Percentiles rank a stretch among this genome's conserved stretches.
Evolutionary conservation across 1,140 invertebrate genomes (phyloP).

Genomic region (Bemisia tabaci): DNA sequence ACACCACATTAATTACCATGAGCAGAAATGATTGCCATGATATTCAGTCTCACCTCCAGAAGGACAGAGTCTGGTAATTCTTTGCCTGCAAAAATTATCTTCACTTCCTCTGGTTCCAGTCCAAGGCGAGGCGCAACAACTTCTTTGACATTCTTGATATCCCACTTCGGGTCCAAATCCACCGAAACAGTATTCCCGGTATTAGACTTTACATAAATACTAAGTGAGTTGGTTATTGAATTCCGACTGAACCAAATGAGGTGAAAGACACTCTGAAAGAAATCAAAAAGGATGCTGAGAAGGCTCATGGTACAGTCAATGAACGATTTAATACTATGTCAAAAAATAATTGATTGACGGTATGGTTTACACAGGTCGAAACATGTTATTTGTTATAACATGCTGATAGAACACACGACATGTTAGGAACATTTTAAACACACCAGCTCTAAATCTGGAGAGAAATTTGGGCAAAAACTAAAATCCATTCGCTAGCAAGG

Average conservation of each 20-base stretch:
- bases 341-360: too few species aligned
- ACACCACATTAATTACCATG: too few species aligned
- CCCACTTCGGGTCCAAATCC: slow-evolving; percentile 58
- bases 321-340: too few species aligned
- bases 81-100: slow-evolving; percentile 76
- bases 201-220: slow-evolving; percentile 56
- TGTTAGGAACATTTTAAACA: too few species aligned
- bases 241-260: slow-evolving; percentile 44
- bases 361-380: too few species aligned
- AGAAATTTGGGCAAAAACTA: too few species aligned
- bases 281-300: slow-evolving; percentile 36
- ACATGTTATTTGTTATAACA: too few species aligned
- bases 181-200: slow-evolving; percentile 49
- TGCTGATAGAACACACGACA: too few species aligned
- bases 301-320: slow-evolving; percentile 32
- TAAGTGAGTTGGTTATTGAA: slow-evolving; percentile 44
- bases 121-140: slow-evolving; percentile 52
- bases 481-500: too few species aligned
- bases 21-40: too few species aligned
- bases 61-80: slow-evolving; percentile 57
- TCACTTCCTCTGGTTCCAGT: slow-evolving; percentile 51
- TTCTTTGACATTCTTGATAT: slow-evolving; percentile 59
- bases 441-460: too few species aligned
- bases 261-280: slow-evolving; percentile 45
- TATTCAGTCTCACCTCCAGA: slow-evolving; percentile 52